Evolutionary conservation across 2,113 vertebrate genomes (phyloP).

Genomic region (Hyperoodon ampullatus): DNA sequence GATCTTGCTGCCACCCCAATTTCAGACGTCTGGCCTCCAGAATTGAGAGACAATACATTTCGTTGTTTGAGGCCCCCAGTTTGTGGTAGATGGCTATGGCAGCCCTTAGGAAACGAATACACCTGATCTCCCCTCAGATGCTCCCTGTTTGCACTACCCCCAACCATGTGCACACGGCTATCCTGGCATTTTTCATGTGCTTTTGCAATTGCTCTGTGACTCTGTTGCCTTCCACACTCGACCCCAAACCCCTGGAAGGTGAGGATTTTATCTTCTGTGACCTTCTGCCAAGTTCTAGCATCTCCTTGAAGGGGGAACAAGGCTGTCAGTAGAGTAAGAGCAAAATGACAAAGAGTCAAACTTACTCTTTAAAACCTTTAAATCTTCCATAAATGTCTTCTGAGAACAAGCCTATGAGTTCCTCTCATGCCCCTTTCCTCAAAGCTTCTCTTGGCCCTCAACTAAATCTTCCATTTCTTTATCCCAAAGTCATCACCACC

Average conservation of each 20-base stretch:
- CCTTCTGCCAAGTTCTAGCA: background rate
- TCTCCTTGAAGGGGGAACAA: background rate
- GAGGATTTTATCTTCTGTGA: background rate
- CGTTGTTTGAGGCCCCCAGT: background rate
- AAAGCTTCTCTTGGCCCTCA: background rate
- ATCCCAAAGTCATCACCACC: background rate
- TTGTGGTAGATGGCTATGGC: background rate
- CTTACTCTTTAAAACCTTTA: constrained; percentile 1
- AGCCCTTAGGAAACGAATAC: background rate
- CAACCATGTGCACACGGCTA: background rate
- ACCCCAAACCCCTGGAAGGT: background rate
- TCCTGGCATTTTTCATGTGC: background rate
- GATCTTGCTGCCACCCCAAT: background rate
- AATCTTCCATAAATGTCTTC: background rate
- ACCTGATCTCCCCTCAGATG: background rate
- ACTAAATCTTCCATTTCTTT: background rate
- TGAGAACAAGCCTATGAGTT: background rate
- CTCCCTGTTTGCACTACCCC: background rate
- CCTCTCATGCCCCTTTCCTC: background rate
- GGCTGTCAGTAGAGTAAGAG: background rate
- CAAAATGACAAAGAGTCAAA: background rate
- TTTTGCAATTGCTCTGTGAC: background rate
- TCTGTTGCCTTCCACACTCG: background rate
- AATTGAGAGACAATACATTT: background rate
- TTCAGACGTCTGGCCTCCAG: background rate